phyloP scores from a whole-genome alignment of 2,888 invertebrate species.

The Parochlus steinenii region DNA sequence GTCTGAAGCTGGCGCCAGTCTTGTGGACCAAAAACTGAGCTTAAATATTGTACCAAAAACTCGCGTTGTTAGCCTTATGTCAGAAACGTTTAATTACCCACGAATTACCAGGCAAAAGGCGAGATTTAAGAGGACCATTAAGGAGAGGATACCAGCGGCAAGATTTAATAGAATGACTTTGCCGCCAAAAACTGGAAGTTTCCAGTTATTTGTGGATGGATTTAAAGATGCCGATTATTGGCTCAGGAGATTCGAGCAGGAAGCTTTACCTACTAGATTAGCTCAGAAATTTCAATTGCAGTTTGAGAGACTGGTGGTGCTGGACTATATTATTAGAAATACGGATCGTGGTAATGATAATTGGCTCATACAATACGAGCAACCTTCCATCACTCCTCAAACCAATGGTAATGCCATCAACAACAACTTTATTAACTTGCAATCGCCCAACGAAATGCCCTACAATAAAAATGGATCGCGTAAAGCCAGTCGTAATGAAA shows the following conservation, averaged over 20 bases:
- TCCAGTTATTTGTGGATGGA: slow-evolving; percentile 93
- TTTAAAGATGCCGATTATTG: slow-evolving; percentile 97
- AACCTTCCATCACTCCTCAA: slow-evolving; percentile 30
- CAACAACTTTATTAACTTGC: slow-evolving; percentile 14
- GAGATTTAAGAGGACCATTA: slow-evolving; percentile 86
- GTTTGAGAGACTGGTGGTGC: slow-evolving; percentile 89
- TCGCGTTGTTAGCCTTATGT: slow-evolving; percentile 86
- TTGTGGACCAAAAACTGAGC: slow-evolving; percentile 91
- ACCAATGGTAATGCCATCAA: slow-evolving; percentile 15
- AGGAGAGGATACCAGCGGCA: slow-evolving; percentile 88
- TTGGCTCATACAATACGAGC: slow-evolving; percentile 93
- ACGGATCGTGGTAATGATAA: slow-evolving; percentile 99
- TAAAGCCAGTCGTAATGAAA: slow-evolving; percentile 20
- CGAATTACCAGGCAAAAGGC: slow-evolving; percentile 93
- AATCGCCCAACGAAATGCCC: slow-evolving; percentile 8
- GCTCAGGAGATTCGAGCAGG: slow-evolving; percentile 86
- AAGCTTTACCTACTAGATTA: slow-evolving; percentile 59
- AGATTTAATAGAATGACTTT: slow-evolving; percentile 93
- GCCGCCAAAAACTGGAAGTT: slow-evolving; percentile 94
- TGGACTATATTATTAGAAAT: slow-evolving; percentile 96
- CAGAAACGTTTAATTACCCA: slow-evolving; percentile 96
- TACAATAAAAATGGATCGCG: slow-evolving; percentile 11
- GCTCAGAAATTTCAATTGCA: slow-evolving; percentile 75
- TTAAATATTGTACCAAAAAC: slow-evolving; percentile 96
- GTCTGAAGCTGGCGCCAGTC: slow-evolving; percentile 96